Conservation (phyloP, 2,888 invertebrate species). For the Ophraella communa region DNA sequence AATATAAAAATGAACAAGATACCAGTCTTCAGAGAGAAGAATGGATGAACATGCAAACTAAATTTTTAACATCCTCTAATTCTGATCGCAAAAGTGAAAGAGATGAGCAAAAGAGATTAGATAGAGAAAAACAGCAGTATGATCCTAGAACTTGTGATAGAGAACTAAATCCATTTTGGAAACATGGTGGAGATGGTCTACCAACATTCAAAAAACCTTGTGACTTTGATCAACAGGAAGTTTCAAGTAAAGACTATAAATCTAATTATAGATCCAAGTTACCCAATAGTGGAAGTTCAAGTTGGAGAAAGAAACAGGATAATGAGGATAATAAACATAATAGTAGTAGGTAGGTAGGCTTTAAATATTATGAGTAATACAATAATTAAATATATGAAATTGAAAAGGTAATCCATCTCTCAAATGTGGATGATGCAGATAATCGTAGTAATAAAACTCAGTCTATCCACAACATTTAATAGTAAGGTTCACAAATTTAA, state of each 20-base stretch:
- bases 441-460: too few species aligned
- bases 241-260: slow-evolving; percentile 3
- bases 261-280: not conserved
- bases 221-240: slow-evolving; percentile 52
- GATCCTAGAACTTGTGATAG: slow-evolving; percentile 74
- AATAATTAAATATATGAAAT: too few species aligned
- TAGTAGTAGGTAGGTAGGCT: not conserved
- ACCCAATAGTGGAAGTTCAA: slow-evolving; percentile 15
- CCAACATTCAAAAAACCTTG: slow-evolving; percentile 66
- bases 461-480: too few species aligned
- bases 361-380: not conserved
- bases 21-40: slow-evolving; percentile 63
- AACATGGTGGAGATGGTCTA: slow-evolving; percentile 84
- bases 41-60: slow-evolving; percentile 78
- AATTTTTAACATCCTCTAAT: slow-evolving; percentile 57
- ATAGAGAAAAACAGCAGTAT: slow-evolving; percentile 66
- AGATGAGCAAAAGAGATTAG: slow-evolving; percentile 63
- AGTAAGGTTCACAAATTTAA: too few species aligned
- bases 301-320: slow-evolving; percentile 35
- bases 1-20: not conserved
- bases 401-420: too few species aligned
- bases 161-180: slow-evolving; percentile 94
- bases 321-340: not conserved
- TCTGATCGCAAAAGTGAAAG: slow-evolving; percentile 59
- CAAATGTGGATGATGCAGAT: too few species aligned